These are phyloP conservation scores for Pocota personata DNA, from an alignment of 2,888 invertebrate genomes.

Conservation along the genomic window DNA sequence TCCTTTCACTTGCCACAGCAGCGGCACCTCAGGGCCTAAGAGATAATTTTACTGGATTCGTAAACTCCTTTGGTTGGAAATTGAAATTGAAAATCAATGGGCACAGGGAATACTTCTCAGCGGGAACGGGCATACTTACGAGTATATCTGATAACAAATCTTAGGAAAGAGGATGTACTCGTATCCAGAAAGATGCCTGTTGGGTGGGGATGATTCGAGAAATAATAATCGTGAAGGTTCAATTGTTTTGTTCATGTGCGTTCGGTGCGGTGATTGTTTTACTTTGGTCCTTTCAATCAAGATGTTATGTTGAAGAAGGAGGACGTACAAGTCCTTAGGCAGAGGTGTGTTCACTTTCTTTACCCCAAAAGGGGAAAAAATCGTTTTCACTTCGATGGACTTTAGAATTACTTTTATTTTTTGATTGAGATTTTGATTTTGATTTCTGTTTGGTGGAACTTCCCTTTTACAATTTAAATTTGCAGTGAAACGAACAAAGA, in stretches of 20 bases:
- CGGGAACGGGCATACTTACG: constrained; percentile 3
- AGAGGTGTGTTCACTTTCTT: constrained; percentile 33
- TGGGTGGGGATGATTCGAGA: constrained; percentile 6
- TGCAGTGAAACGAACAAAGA: constrained; percentile 20
- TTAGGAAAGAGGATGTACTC: neutral
- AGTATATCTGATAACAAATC: constrained; percentile 50
- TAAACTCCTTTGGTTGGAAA: constrained; percentile 41
- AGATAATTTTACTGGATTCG: constrained; percentile 44
- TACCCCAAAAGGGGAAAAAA: neutral
- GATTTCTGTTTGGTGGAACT: constrained; percentile 6
- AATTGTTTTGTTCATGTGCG: constrained; percentile 62
- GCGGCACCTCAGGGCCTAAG: constrained; percentile 55
- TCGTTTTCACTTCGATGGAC: constrained; percentile 52
- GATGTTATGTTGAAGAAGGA: constrained; percentile 12
- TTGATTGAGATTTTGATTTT: constrained; percentile 38
- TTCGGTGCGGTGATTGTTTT: constrained; percentile 41
- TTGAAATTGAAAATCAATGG: constrained; percentile 66
- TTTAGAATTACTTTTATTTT: constrained; percentile 51
- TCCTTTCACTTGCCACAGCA: neutral
- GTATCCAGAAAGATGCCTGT: constrained; percentile 26
- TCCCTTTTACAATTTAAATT: constrained; percentile 27
- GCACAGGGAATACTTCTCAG: constrained; percentile 30
- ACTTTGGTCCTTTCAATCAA: constrained; percentile 47
- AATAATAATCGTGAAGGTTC: constrained; percentile 64
- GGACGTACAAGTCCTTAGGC: constrained; percentile 18